Conservation (phyloP, 2,888 invertebrate species). For the Anticlea derivata region DNA sequence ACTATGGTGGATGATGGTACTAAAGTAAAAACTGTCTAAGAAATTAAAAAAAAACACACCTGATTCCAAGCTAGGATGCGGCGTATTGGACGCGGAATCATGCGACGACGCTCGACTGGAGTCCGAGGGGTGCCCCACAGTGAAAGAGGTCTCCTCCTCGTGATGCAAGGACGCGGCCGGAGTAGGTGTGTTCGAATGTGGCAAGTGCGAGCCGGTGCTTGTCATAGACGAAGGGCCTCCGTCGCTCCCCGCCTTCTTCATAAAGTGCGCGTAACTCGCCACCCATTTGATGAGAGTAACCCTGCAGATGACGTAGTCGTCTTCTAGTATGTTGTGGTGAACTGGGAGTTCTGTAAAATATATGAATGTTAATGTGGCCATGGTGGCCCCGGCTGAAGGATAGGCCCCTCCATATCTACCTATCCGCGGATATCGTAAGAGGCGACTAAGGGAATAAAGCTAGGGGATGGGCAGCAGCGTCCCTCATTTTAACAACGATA, state of each 20-base stretch:
- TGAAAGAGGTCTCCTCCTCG: slow-evolving; percentile 78
- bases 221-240: slow-evolving; percentile 76
- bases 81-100: slow-evolving; percentile 78
- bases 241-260: slow-evolving; percentile 84
- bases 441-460: no score
- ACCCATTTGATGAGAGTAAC: slow-evolving; percentile 96
- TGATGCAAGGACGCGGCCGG: slow-evolving; percentile 69
- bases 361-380: neutral
- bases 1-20: no score
- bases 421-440: no score
- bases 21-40: slow-evolving; percentile 19
- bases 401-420: no score
- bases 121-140: slow-evolving; percentile 76
- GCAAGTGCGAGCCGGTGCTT: slow-evolving; percentile 69
- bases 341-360: slow-evolving; percentile 86
- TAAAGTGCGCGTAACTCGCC: slow-evolving; percentile 91
- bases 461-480: no score
- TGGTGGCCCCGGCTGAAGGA: no score
- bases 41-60: slow-evolving; percentile 52
- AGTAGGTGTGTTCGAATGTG: slow-evolving; percentile 69
- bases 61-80: slow-evolving; percentile 85
- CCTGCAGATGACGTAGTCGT: slow-evolving; percentile 88
- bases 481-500: no score
- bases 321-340: slow-evolving; percentile 88
- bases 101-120: slow-evolving; percentile 78